phyloP scores from a whole-genome alignment of 2,113 vertebrate species.

The Mungos mungo region DNA sequence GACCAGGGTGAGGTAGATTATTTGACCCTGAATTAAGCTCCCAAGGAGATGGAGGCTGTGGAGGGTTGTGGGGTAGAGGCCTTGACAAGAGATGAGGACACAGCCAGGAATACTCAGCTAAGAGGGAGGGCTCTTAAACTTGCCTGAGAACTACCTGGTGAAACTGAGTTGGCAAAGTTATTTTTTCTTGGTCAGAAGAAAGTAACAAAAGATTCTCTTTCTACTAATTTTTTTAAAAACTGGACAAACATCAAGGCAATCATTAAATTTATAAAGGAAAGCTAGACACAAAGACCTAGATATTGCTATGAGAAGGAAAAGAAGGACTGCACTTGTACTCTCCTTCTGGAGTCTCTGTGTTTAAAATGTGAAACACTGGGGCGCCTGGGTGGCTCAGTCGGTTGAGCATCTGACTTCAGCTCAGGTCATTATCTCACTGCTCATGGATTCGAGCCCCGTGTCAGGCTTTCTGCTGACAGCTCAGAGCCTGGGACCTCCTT shows the following conservation, averaged over 20 bases:
- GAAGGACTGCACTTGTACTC: background rate
- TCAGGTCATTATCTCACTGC: too few species aligned
- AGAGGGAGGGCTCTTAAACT: background rate
- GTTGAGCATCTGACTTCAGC: too few species aligned
- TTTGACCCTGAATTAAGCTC: background rate
- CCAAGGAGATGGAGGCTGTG: background rate
- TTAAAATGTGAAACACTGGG: background rate
- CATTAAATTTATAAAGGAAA: conserved; percentile 30
- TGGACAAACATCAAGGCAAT: background rate
- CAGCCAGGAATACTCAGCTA: background rate
- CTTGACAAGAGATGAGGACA: background rate
- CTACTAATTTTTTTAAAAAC: background rate
- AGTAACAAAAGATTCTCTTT: background rate
- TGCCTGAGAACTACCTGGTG: background rate
- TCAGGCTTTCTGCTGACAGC: too few species aligned
- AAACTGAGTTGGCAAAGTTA: background rate
- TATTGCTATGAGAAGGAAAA: background rate
- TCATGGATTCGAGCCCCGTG: too few species aligned
- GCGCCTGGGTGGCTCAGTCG: too few species aligned
- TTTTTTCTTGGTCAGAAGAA: background rate
- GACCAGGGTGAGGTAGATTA: background rate
- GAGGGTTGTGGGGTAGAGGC: background rate
- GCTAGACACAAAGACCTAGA: background rate
- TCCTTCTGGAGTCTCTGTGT: background rate
- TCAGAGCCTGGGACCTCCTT: too few species aligned